These are phyloP conservation scores for Camponotus pennsylvanicus DNA, from an alignment of 1,140 invertebrate species.

Conservation along the genomic window DNA sequence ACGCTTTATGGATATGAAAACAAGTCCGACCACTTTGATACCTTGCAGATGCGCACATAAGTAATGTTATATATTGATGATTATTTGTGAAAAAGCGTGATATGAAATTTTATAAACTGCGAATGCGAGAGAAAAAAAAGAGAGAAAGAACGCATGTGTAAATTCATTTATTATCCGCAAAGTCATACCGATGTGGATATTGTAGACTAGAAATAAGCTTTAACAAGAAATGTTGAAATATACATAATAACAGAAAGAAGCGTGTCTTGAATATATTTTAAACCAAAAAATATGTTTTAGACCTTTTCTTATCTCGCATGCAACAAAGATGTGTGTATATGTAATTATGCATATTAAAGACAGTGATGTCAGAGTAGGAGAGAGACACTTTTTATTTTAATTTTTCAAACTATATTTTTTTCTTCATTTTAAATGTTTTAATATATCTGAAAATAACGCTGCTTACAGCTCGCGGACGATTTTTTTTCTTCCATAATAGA, in stretches of 20 bases:
- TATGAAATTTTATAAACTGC: constrained; percentile 44
- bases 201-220: constrained; percentile 13
- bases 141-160: neutral
- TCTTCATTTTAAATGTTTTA: no score
- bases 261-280: neutral
- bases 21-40: constrained; percentile 56
- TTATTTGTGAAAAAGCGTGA: constrained; percentile 15
- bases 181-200: neutral
- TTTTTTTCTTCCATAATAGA: no score
- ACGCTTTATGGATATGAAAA: constrained; percentile 11
- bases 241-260: neutral
- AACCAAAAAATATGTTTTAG: neutral
- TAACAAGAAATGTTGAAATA: constrained; percentile 24
- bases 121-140: neutral
- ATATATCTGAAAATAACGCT: no score
- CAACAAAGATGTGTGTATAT: no score
- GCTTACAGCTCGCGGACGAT: no score
- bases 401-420: no score
- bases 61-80: constrained; percentile 47
- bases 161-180: neutral
- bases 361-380: no score
- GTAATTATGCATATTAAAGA: no score
- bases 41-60: constrained; percentile 42
- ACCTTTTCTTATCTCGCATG: neutral
- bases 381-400: no score